Conservation (phyloP, 2,888 invertebrate species). For the Phyto melanocephala region DNA sequence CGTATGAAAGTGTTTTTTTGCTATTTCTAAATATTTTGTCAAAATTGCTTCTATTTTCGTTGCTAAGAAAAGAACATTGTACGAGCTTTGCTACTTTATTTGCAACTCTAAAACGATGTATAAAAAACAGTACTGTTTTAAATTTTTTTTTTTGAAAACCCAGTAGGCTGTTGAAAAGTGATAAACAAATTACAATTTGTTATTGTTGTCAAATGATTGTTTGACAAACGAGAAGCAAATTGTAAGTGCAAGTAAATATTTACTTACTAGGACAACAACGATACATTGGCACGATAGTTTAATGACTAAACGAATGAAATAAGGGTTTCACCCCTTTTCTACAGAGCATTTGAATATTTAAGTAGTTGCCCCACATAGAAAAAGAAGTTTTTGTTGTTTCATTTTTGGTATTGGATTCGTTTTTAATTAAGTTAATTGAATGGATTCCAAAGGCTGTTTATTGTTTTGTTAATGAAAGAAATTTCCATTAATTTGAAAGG, state of each 20-base stretch:
- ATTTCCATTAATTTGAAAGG: constrained; percentile 34
- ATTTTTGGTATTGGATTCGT: constrained; percentile 23
- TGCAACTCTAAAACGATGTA: too few species aligned
- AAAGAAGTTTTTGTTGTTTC: not conserved
- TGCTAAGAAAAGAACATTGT: too few species aligned
- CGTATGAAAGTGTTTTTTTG: too few species aligned
- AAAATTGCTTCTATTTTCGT: too few species aligned
- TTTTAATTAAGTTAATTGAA: constrained; percentile 79
- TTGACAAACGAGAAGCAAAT: not conserved
- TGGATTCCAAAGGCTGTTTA: constrained; percentile 65
- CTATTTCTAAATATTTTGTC: too few species aligned
- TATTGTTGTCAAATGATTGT: constrained; percentile 16
- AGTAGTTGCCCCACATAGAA: not conserved
- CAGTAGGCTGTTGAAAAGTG: too few species aligned
- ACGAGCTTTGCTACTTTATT: too few species aligned
- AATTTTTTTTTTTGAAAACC: too few species aligned
- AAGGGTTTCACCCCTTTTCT: constrained; percentile 19
- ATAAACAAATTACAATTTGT: constrained; percentile 8
- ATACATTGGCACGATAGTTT: constrained; percentile 14
- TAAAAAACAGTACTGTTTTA: too few species aligned
- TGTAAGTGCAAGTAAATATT: constrained; percentile 42
- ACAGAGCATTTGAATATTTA: not conserved
- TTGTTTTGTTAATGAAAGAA: not conserved
- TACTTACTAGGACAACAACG: constrained; percentile 13
- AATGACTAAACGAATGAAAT: not conserved